Base-by-base conservation (phyloP, 2,888 invertebrate genomes). In the Prosopocoilus inquinatus region DNA sequence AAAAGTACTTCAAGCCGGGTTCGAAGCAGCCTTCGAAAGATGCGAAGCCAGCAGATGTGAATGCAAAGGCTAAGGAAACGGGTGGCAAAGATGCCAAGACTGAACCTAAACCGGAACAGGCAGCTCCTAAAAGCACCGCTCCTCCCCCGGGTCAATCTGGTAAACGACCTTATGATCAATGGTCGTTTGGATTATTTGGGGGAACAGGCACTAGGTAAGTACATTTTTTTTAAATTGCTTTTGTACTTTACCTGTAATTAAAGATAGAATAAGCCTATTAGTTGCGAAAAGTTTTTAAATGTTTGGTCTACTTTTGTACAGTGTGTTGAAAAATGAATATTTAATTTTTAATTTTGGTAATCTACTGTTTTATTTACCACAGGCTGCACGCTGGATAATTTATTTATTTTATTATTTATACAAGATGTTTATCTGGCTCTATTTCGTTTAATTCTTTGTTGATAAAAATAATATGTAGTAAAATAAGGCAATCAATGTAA, bases 1-100 rank as follows among this genome's bases (percentile, higher is more conserved):
- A 94, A 73, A 95, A 96, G 71, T 95, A 90, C 75, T 96, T 92
- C 68, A 85, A 88, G 70, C 88, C 87, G 7, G 75, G 79, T 38
- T 56, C 70, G 2, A 70, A 74, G 64, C 54, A 63, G 9, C 57
- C 66, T 51, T 57, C 64, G 50, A 71, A 73, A 60, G 68, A 71
- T 45, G 59, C 67, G 44, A 82, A 82, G 70, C 75, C 78, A 45
- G 64, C 70, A 5, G 81, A 81, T 70, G 71, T 64, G 3, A 69
- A 70, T 53, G 55, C 63, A 3, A 67, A 70, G 20, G 13, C 43
- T n/a, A 28, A 28, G 20, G 70, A 71, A 54, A 55, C 62, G 0
- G 65, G 69, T 59, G 76, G 73, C 38, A 73, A 68, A 58, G 71
- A 71, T 48, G 61, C 68, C 9, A 50, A 67, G 47, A 51, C 66